Conservation (phyloP, 1,140 invertebrate genomes). For the Caerostris darwini region DNA sequence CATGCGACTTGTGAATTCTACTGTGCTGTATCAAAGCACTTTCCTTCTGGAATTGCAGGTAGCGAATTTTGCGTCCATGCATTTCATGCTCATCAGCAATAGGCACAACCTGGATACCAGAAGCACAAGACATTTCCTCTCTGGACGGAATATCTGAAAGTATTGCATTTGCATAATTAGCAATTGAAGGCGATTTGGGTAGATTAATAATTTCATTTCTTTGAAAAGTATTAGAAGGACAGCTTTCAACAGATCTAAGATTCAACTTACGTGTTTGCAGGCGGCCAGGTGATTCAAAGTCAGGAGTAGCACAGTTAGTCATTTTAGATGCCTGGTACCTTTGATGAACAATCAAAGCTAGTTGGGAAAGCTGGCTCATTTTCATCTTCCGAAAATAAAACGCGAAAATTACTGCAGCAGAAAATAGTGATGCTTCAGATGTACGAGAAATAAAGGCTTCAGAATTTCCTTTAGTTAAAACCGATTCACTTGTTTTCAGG, state of each 20-base stretch:
- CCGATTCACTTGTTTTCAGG: constrained; percentile 83
- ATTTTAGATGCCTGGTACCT: too few species aligned
- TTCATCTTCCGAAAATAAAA: too few species aligned
- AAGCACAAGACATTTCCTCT: constrained; percentile 43
- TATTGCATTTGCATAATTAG: constrained; percentile 80
- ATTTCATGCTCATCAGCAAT: constrained; percentile 2
- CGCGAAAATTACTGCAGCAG: constrained; percentile 81
- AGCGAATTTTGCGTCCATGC: constrained; percentile 78
- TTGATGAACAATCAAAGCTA: too few species aligned
- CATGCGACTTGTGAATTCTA: constrained; percentile 85
- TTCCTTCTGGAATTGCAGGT: constrained; percentile 78
- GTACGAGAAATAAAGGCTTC: constrained; percentile 86
- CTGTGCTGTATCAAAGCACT: constrained; percentile 93
- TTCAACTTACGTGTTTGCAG: too few species aligned
- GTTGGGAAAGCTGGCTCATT: too few species aligned
- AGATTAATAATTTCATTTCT: too few species aligned
- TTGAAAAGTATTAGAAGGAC: too few species aligned
- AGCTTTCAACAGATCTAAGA: too few species aligned
- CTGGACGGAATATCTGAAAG: constrained; percentile 80
- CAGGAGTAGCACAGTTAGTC: too few species aligned
- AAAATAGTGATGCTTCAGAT: constrained; percentile 85
- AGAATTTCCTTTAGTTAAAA: constrained; percentile 18
- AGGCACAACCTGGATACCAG: constrained; percentile 34
- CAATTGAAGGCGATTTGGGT: constrained; percentile 79
- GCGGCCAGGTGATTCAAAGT: too few species aligned